A percentile compares a stretch with the other conserved stretches of the same genome.
phyloP scores from a whole-genome alignment of 2,797 vertebrate species.

The Pogoniulus pusillus region DNA sequence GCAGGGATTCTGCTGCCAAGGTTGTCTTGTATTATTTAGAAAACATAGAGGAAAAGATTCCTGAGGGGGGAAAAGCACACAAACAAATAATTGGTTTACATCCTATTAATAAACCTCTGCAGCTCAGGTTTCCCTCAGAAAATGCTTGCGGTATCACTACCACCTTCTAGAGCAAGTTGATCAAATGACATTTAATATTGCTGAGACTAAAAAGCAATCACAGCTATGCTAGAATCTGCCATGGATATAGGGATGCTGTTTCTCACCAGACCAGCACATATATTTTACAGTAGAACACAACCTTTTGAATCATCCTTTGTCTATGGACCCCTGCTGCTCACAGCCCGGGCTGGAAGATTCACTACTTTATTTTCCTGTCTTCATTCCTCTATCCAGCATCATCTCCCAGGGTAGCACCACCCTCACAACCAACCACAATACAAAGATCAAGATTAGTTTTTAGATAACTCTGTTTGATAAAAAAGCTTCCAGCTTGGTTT shows the following conservation, averaged over 20 bases:
- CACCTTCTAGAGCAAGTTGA: neutral
- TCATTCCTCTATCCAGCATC: neutral
- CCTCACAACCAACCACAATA: neutral
- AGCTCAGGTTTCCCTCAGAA: conserved; percentile 4
- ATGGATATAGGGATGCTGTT: rapidly evolving
- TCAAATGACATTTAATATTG: neutral
- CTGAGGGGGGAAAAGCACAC: conserved; percentile 22
- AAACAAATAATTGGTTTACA: conserved; percentile 65
- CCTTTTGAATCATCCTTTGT: neutral
- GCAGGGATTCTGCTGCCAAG: conserved; percentile 55
- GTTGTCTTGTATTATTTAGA: conserved; percentile 55
- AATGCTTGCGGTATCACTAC: neutral
- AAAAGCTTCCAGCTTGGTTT: neutral
- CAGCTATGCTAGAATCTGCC: neutral
- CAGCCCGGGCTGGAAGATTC: neutral
- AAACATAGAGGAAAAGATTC: conserved; percentile 54
- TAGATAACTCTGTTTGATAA: rapidly evolving
- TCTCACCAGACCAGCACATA: neutral
- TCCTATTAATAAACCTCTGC: conserved; percentile 35
- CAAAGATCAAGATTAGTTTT: neutral
- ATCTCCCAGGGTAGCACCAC: neutral
- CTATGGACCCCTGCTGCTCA: neutral
- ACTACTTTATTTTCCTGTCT: neutral
- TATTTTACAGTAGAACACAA: neutral
- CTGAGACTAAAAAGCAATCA: neutral